phyloP scores from a whole-genome alignment of 1,140 invertebrate species.

The Tenebrio molitor region DNA sequence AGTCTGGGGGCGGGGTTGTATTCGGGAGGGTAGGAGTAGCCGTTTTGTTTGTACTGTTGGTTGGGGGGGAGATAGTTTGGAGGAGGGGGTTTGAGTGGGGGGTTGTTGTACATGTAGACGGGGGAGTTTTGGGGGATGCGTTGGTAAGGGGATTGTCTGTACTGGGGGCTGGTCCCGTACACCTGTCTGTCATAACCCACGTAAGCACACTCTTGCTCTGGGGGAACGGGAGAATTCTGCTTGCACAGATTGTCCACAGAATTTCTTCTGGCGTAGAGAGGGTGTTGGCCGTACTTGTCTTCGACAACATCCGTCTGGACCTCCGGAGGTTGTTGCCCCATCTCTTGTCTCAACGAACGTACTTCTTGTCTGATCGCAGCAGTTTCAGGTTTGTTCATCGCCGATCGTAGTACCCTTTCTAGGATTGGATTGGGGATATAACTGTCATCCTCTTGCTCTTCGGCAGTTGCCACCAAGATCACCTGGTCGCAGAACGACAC shows the following conservation, averaged over 20 bases:
- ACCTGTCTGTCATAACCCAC: constrained; percentile 3
- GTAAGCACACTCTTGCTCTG: not conserved
- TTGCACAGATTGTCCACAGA: constrained; percentile 55
- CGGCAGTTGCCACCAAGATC: constrained; percentile 90
- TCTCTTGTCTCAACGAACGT: constrained; percentile 67
- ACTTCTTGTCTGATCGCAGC: constrained; percentile 70
- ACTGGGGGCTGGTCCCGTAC: constrained; percentile 9
- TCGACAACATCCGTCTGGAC: not conserved
- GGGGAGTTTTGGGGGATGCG: constrained; percentile 51
- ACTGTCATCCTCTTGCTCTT: constrained; percentile 90
- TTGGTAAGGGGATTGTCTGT: constrained; percentile 56
- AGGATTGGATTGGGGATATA: constrained; percentile 93
- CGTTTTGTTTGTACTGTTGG: constrained; percentile 43
- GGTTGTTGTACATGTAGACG: constrained; percentile 28
- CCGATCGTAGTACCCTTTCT: constrained; percentile 86
- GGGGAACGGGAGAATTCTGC: constrained; percentile 22
- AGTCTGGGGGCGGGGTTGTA: constrained; percentile 4
- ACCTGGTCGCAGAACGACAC: constrained; percentile 96
- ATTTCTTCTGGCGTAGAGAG: constrained; percentile 54
- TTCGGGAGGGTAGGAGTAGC: constrained; percentile 9
- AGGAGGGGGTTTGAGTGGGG: constrained; percentile 11
- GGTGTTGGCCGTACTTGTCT: constrained; percentile 30
- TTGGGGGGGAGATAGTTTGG: not conserved
- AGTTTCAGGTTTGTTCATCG: constrained; percentile 80
- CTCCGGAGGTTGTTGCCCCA: not conserved